Conservation (phyloP, 2,797 vertebrate species). For the Oreortyx pictus region DNA sequence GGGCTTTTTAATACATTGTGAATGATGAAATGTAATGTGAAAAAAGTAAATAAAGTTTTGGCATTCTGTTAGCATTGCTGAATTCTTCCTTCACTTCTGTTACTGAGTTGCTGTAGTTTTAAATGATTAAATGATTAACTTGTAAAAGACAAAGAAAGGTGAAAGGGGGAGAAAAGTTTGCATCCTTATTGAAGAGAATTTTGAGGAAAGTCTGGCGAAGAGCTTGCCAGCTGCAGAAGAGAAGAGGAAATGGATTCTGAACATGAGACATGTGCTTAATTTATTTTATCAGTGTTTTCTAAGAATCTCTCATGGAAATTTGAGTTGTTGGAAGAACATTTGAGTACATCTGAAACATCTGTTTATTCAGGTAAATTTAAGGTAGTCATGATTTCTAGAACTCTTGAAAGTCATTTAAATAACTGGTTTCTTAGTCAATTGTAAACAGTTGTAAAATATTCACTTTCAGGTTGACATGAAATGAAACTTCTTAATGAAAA, state of each 20-base stretch:
- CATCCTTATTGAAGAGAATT: background rate
- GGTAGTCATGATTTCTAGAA: accelerated
- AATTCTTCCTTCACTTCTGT: background rate
- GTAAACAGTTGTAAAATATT: background rate
- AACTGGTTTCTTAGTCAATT: background rate
- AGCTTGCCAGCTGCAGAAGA: background rate
- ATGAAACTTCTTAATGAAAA: background rate
- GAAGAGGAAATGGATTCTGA: background rate
- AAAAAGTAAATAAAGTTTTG: background rate
- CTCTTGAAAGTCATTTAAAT: background rate
- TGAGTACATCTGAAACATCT: accelerated
- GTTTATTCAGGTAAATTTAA: background rate
- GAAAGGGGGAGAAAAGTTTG: background rate
- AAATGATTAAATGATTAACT: background rate
- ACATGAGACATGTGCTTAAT: background rate
- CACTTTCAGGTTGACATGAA: background rate
- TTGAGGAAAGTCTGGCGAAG: background rate
- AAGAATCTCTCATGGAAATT: background rate
- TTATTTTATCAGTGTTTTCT: background rate
- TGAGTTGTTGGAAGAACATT: background rate
- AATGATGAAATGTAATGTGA: background rate
- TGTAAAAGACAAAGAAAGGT: background rate
- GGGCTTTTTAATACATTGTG: accelerated
- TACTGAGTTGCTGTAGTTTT: background rate
- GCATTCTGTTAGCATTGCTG: background rate